Evolutionary conservation across 1,140 invertebrate species (phyloP).

Genomic region (Papilio helenus): DNA sequence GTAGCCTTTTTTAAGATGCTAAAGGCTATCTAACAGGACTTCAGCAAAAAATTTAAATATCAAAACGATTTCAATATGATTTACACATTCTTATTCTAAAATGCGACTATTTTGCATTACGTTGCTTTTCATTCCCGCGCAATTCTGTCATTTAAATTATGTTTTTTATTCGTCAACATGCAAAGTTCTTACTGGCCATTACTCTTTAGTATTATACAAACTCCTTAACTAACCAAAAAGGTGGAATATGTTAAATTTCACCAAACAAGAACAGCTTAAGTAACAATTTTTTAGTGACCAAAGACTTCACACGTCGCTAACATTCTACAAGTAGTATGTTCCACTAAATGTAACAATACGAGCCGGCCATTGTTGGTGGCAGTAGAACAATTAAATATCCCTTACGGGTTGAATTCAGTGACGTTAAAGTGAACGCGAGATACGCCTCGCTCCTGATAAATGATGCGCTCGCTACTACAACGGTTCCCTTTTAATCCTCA

Average conservation of each 20-base stretch:
- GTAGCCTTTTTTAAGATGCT: background rate
- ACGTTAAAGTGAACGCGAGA: conserved; percentile 51
- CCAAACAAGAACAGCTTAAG: background rate
- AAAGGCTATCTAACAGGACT: too few relatives aligned
- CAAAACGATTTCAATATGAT: too few relatives aligned
- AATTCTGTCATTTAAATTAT: too few relatives aligned
- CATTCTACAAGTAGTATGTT: conserved; percentile 14
- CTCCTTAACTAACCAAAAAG: background rate
- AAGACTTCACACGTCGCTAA: background rate
- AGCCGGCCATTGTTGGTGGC: conserved; percentile 28
- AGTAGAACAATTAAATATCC: conserved; percentile 41
- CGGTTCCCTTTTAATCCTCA: conserved; percentile 79
- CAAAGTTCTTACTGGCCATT: background rate
- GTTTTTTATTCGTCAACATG: background rate
- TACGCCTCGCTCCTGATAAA: conserved; percentile 74
- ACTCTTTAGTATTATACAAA: background rate
- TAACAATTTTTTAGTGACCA: background rate
- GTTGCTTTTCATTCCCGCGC: too few relatives aligned
- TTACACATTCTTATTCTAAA: too few relatives aligned
- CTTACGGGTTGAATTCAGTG: conserved; percentile 45
- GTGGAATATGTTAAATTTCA: background rate
- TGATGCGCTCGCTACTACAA: conserved; percentile 76
- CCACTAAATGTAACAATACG: conserved; percentile 33
- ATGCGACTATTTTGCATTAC: background rate
- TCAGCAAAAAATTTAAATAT: background rate